Base-by-base conservation (phyloP, 2,888 invertebrate genomes). In the Galerucella nymphaeae region DNA sequence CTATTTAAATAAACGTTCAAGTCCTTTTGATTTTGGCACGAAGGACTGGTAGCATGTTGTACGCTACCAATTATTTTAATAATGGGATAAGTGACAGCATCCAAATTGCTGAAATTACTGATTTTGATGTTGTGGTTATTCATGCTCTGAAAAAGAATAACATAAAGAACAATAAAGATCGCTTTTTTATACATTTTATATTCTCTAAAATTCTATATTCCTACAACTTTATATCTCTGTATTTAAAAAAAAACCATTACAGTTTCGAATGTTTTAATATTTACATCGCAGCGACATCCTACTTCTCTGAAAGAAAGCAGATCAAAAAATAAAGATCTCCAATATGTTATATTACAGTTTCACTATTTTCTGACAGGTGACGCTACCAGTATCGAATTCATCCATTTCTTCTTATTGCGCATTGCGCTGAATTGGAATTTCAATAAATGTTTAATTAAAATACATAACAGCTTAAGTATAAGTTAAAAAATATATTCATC, bases 31-130 rank as follows among this genome's bases (percentile, higher is more conserved):
- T 42, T 75, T 75, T 72, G 77, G 74, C 77, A 77, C 55, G 71
- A 69, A 20, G 50, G 41, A 30, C 67, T 69, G 3, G 71, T 69
- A 10, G 69, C 64, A 61, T 72, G 75, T 58, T 78, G 75, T 16
- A 80, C 70, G 6, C 70, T 73, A 61, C 82, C 82, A 64, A 79
- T 75, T 62, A 83, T 55, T 75, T 80, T 77, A 18, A 83, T 71
- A 45, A 82, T 73, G 9, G 82, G 73, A 74, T 82, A 80, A 3
- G 76, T 74, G 8, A 82, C 77, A 8, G 74, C 63, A 48, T 82
- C 81, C 65, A 74, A 71, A 50, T 78, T 66, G 30, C 71, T 66
- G 45, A 82, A 81, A 69, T 82, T 82, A 20, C 74, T 61, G 16
- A 81, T 73, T 66, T 79, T 77, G 38, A 80, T 75, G 61, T 68